Conservation (phyloP, 1,140 invertebrate species). For the Cydia amplana region DNA sequence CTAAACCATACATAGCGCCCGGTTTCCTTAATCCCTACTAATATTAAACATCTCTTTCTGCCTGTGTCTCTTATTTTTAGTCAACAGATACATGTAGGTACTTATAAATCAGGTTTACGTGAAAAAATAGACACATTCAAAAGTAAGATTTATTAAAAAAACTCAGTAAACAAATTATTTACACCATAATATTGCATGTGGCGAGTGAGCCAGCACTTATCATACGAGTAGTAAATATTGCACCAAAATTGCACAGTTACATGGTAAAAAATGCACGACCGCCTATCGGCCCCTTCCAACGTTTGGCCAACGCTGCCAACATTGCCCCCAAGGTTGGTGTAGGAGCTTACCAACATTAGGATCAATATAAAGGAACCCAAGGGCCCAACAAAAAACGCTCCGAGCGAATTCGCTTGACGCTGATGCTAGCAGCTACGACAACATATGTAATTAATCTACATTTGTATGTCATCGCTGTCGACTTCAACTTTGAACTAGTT, state of each 20-base stretch:
- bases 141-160: slow-evolving; percentile 27
- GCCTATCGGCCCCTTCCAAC: background rate
- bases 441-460: background rate
- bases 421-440: background rate
- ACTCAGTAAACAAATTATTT: slow-evolving; percentile 42
- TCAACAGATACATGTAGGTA: no score
- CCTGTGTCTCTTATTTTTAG: no score
- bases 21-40: no score
- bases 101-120: background rate
- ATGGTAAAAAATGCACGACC: slow-evolving; percentile 35
- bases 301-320: background rate
- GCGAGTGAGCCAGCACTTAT: slow-evolving; percentile 40
- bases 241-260: slow-evolving; percentile 50
- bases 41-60: no score
- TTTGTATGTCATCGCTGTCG: background rate
- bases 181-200: slow-evolving; percentile 54
- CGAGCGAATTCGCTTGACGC: background rate
- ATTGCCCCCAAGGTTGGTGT: slow-evolving; percentile 2
- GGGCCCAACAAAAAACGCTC: background rate
- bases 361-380: slow-evolving; percentile 22
- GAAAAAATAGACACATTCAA: slow-evolving; percentile 8
- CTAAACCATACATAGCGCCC: background rate
- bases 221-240: slow-evolving; percentile 41
- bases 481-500: background rate
- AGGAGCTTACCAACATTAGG: slow-evolving; percentile 22